Evolutionary conservation across 2,888 invertebrate genomes (phyloP), one percentile per base, ranked within the genome.

Genomic region (Trilocha varians): DNA sequence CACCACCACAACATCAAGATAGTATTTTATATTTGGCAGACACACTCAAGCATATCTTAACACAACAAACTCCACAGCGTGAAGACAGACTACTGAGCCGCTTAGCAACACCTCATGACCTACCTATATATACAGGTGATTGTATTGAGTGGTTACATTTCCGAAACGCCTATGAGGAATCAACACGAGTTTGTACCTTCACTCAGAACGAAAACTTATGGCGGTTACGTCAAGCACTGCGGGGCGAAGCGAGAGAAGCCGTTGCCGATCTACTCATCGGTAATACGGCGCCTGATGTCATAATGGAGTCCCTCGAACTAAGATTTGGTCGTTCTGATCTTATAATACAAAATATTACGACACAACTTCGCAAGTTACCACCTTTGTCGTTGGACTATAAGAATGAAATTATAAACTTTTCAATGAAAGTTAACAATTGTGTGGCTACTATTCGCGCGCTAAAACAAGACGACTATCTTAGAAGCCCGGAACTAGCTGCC

Each of bases 121-220:
- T 45, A 3, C 45, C 45, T n/a, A 3, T 13, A 2, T 43, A 42
- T 34, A n/a, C 5, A 11, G 42, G 42, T 1, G 43, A 43, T 33
- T 37, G 37, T 9, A 36, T 35, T 11, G 46, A 43, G 18, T 46
- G 43, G 46, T 39, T 41, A 15, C 36, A 18, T 5, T 46, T 43
- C 17, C 39, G 41, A n/a, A 17, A 41, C 13, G 43, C 41, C 2
- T 46, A 36, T 16, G 34, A 35, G 9, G 41, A 46, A 17, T 46
- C 40, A 1, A 36, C 39, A 6, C 9, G 16, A 8, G 17, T 42
- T 3, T 45, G 45, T 13, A 36, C 38, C 8, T 45, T 33, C n/a
- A 45, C 5, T 13, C 36, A 38, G 1, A 38, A 40, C 5, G 39
- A 45, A 36, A 42, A 45, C 16, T 17, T 45, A 13, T 45, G 40